Conservation (phyloP, 2,113 vertebrate species). For the Isichthys henryi region DNA sequence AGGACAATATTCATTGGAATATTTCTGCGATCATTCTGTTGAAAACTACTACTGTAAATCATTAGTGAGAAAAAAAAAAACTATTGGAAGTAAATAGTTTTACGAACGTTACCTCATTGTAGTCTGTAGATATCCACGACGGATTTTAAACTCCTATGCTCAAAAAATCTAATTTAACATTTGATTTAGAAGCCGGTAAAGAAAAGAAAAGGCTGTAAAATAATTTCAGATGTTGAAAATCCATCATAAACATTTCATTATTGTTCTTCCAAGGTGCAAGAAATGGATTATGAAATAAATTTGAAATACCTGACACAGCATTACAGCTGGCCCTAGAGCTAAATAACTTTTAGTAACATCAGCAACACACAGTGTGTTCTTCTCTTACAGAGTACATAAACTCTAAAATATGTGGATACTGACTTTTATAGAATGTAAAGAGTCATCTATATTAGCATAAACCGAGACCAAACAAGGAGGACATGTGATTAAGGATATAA, state of each 20-base stretch:
- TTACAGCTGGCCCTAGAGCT: neutral
- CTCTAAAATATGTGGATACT: neutral
- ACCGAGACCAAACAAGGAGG: neutral
- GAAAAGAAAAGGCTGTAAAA: neutral
- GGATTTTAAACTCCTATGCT: neutral
- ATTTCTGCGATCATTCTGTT: neutral
- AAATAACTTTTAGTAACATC: neutral
- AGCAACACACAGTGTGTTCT: neutral
- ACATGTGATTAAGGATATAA: neutral
- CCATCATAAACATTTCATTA: neutral
- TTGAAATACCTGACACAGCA: slow-evolving; percentile 1
- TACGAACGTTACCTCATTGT: neutral
- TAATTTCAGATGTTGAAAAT: neutral
- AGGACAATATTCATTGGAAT: neutral
- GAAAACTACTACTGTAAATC: neutral
- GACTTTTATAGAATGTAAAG: neutral
- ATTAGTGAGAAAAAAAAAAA: neutral
- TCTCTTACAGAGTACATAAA: neutral
- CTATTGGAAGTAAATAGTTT: neutral
- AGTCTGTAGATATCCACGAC: neutral
- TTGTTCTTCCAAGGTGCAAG: neutral
- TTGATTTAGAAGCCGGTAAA: neutral
- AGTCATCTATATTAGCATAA: neutral
- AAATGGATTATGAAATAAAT: neutral
- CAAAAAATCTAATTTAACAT: neutral